These are phyloP conservation scores for Melanerpes aurifrons DNA, from an alignment of 2,113 vertebrate species.

Conservation along the genomic window DNA sequence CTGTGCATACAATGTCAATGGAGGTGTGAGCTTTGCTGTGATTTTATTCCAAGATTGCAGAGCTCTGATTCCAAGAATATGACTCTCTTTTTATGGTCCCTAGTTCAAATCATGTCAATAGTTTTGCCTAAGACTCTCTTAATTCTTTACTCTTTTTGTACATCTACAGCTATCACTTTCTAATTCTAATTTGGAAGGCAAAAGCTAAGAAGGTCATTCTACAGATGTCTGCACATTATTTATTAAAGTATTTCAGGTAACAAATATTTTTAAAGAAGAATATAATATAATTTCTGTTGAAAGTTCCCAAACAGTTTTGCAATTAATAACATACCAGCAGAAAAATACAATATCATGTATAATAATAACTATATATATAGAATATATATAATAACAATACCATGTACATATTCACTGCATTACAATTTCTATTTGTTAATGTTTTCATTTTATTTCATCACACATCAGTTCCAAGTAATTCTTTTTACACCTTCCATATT, in stretches of 20 bases:
- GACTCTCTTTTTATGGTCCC: background rate
- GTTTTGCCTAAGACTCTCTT: background rate
- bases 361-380: too few relatives aligned
- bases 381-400: background rate
- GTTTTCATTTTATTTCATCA: background rate
- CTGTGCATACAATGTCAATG: background rate
- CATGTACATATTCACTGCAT: background rate
- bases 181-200: background rate
- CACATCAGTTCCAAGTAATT: background rate
- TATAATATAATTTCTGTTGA: background rate
- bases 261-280: background rate
- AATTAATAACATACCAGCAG: background rate
- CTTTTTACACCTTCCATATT: background rate
- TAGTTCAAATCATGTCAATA: background rate
- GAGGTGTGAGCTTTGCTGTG: background rate
- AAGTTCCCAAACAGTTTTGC: background rate
- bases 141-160: background rate
- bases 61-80: background rate
- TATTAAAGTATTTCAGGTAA: background rate
- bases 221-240: background rate
- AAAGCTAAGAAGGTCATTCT: background rate
- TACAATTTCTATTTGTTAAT: background rate
- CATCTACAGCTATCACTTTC: background rate
- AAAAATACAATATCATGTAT: background rate
- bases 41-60: constrained; percentile 14